Evolutionary conservation across 1,140 invertebrate species (phyloP).

Genomic region (Drosophila funebris): DNA sequence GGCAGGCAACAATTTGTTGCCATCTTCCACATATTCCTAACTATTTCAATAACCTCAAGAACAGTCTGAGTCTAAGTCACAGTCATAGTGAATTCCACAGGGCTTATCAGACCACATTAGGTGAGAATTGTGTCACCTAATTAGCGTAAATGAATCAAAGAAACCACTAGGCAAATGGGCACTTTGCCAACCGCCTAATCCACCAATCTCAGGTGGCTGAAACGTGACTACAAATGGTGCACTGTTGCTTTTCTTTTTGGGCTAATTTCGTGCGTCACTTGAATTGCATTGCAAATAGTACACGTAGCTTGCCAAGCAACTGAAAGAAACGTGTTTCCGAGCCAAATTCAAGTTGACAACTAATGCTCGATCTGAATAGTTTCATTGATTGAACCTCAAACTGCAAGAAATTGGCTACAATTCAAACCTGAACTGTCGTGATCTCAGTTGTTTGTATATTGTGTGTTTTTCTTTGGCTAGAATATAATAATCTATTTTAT

Average conservation of each 20-base stretch:
- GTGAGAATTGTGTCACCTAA: conserved; percentile 83
- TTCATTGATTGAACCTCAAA: background rate
- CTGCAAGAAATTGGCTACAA: conserved; percentile 3
- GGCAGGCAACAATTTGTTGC: conserved; percentile 72
- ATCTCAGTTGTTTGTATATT: too few species aligned
- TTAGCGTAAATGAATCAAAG: conserved; percentile 83
- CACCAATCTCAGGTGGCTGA: conserved; percentile 62
- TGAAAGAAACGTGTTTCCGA: conserved; percentile 54
- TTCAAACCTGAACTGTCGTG: background rate
- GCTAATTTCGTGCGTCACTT: conserved; percentile 45
- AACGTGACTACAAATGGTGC: conserved; percentile 58
- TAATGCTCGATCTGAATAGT: conserved; percentile 1
- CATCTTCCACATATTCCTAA: conserved; percentile 15
- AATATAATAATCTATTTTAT: too few species aligned
- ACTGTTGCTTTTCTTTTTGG: conserved; percentile 19
- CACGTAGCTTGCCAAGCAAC: conserved; percentile 17
- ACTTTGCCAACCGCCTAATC: conserved; percentile 62
- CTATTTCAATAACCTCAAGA: conserved; percentile 40
- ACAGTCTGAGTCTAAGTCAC: too few species aligned
- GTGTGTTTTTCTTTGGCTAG: background rate
- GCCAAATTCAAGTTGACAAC: conserved; percentile 37
- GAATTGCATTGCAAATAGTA: conserved; percentile 45
- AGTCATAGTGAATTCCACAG: conserved; percentile 49
- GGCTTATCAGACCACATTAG: conserved; percentile 80
- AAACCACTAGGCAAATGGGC: conserved; percentile 27